Evolutionary conservation across 1,140 invertebrate species (phyloP), one percentile per base, ranked within the genome.

Genomic region (Hylaeus anthracinus): DNA sequence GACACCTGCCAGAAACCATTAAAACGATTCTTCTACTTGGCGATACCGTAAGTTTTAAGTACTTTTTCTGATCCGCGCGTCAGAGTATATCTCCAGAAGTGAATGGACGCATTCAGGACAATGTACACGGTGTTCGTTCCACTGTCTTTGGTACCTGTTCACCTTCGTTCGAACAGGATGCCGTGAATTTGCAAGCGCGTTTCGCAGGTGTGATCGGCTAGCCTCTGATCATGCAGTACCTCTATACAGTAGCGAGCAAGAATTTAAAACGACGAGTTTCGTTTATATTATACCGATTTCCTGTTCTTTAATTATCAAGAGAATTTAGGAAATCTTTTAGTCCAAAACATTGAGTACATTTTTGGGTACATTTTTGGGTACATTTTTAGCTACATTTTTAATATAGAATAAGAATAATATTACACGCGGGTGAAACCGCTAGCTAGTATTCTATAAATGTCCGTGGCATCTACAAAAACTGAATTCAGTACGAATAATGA

Each of bases 41-140:
- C 51, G 73, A 63, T 70, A 76, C 65, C 73, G 79, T 81, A 64
- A 76, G n/a, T 76, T 76, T 76, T 48, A 66, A 66, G 45, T 69
- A 56, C 55, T 69, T 74, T 69, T 69, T 63, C 65, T 48, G 39
- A 76, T 70, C 51, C 15, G 10, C 10, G 9, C 12, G 72, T 64
- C 48, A 51, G 72, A 48, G 56, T 56, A 45, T 58, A 37, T 43
- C 74, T 39, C 53, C 15, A 2, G 64, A 61, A 75, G 79, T 63
- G 72, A 81, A 81, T 56, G 79, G 60, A 73, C 71, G 61, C 63
- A 37, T 73, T 58, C 41, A 14, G 12, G 6, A 12, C 53, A 14
- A 26, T 61, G 41, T 43, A 60, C 55, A 60, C 48, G 74, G 10
- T 39, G 43, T 51, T 67, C 51, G 12, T 69, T 64, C 37, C 65